A percentile compares a stretch with the other conserved stretches of the same genome.
Evolutionary conservation across 2,888 invertebrate genomes (phyloP).

Genomic region (Hermodice carunculata): DNA sequence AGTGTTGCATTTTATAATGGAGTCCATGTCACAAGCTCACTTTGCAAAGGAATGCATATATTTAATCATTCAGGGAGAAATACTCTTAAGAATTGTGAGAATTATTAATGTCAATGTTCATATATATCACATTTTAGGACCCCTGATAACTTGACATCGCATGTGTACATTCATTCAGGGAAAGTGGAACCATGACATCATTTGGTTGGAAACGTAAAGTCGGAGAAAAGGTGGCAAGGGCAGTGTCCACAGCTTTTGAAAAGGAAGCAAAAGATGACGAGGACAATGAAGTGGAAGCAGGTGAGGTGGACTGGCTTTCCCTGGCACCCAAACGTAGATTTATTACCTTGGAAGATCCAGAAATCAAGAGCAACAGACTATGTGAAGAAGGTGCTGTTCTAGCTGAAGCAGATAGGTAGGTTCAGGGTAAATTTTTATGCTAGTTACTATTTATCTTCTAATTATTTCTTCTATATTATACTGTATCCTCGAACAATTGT

Average conservation of each 20-base stretch:
- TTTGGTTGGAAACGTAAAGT: conserved; percentile 68
- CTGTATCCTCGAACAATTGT: no score
- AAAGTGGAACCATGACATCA: conserved; percentile 40
- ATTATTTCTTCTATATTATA: no score
- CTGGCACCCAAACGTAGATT: conserved; percentile 46
- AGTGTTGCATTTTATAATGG: no score
- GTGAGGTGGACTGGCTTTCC: conserved; percentile 60
- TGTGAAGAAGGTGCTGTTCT: conserved; percentile 60
- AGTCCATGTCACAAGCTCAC: no score
- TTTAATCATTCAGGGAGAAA: no score
- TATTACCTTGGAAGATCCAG: conserved; percentile 62
- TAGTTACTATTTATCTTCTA: no score
- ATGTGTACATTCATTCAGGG: no score
- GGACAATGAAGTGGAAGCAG: conserved; percentile 43
- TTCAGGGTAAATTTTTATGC: not conserved
- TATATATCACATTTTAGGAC: no score
- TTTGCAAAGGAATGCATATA: no score
- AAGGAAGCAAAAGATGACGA: conserved; percentile 51
- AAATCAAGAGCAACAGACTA: conserved; percentile 57
- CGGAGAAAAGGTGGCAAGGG: conserved; percentile 54
- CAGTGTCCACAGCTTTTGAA: conserved; percentile 51
- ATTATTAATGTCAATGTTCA: no score
- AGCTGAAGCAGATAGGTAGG: conserved; percentile 65
- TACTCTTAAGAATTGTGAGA: no score
- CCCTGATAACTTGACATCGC: no score